Evolutionary conservation across 23 tunicate species (phyloP).

Genomic region (Oikopleura vanhoeffeni): DNA sequence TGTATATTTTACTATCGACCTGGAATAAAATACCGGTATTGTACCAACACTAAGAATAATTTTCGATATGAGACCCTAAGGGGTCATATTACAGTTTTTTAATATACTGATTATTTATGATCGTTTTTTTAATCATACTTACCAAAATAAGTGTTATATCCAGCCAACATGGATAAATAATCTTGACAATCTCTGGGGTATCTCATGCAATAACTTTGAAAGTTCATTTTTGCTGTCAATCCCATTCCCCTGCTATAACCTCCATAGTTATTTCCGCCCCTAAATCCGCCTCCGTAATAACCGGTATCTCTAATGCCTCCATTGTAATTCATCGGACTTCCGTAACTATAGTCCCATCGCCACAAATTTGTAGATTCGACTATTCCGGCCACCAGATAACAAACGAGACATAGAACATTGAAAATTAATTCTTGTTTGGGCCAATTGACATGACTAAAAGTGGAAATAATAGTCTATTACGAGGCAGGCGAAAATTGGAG

Average conservation of each 20-base stretch:
- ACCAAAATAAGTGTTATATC: conserved; percentile 45
- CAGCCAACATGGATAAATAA: conserved; percentile 41
- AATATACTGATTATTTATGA: too few relatives aligned
- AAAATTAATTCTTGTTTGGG: conserved; percentile 32
- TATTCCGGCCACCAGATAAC: conserved; percentile 32
- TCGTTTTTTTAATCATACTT: conserved; percentile 81
- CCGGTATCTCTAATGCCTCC: not conserved
- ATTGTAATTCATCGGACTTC: not conserved
- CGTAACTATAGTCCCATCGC: conserved; percentile 51
- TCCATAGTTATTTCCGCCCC: not conserved
- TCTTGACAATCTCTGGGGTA: conserved; percentile 52
- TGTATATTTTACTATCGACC: too few relatives aligned
- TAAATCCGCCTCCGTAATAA: not conserved
- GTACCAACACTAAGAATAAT: too few relatives aligned
- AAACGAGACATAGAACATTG: conserved; percentile 20
- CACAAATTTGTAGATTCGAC: conserved; percentile 70
- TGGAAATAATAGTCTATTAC: not conserved
- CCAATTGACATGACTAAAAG: conserved; percentile 50
- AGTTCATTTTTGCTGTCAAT: conserved; percentile 18
- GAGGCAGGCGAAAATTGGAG: too few relatives aligned
- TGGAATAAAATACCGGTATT: too few relatives aligned
- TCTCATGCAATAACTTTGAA: conserved; percentile 34
- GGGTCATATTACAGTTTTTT: too few relatives aligned
- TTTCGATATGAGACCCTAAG: too few relatives aligned
- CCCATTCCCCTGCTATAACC: not conserved